Evolutionary conservation across 1,140 invertebrate genomes (phyloP), one percentile per base, ranked within the genome.

Genomic region (Drosophila repleta): DNA sequence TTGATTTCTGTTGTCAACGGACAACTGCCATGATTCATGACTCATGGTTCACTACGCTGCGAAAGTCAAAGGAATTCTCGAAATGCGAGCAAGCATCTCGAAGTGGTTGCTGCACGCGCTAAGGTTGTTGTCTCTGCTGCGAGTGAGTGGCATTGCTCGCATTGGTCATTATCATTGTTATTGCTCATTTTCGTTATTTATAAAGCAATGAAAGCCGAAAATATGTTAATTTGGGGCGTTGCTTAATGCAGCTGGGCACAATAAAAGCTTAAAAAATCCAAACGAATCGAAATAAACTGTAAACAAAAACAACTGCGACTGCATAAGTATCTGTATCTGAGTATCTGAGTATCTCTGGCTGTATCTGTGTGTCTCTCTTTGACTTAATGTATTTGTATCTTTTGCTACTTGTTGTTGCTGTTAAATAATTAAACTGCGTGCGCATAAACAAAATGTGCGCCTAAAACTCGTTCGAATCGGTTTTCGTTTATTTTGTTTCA

Each of bases 401-500:
- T 24, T 52, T 58, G 37, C 17, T 51, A 45, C 5, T 3, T 35
- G 58, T 60, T 62, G 29, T 43, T 71, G 21, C 48, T 52, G 55
- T 37, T 60, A 70, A 61, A 70, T 65, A 74, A 79, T 58, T 49
- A 51, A 79, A 45, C 48, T 79, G 62, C 49, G 49, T 63, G 51
- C 65, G 62, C 51, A 8, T 8, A 41, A 60, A 37, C 4, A 15
- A 41, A 41, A 41, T 41, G n/a, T 41, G n/a, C 66, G 65, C 51
- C 15, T 8, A 52, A 60, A 46, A 82, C 82, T 72, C 49, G 82
- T 73, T 88, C 61, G 39, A 88, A 82, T 78, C 75, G 82, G 74
- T 63, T 85, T 77, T 68, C 58, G 43, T 69, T 64, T 65, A 65
- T 58, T 73, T 63, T 32, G 49, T 37, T 43, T 43, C 5, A 6